These are phyloP conservation scores for Tethya wilhelma DNA, from an alignment of 37 sponge, comb jelly and placozoan species.

Conservation along the genomic window DNA sequence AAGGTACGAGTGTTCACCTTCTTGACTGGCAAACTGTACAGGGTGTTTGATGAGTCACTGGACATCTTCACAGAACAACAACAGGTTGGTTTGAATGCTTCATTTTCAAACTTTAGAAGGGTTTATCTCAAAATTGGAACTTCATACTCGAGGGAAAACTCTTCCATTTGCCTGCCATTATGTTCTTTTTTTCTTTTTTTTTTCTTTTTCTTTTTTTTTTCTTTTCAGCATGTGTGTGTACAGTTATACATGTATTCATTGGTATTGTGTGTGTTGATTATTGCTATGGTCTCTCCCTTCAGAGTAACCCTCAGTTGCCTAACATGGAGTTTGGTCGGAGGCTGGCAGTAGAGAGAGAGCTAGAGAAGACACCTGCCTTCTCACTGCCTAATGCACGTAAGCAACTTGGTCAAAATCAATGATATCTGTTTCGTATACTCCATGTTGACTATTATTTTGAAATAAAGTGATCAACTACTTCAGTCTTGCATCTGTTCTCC, in stretches of 20 bases:
- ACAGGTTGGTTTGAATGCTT: conserved; percentile 47
- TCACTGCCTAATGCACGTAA: conserved; percentile 57
- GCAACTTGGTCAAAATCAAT: no score
- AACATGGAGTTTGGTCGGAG: conserved; percentile 95
- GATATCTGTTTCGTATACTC: no score
- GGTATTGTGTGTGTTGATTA: no score
- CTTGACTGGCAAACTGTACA: conserved; percentile 83
- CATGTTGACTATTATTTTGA: neutral
- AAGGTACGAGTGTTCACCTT: conserved; percentile 91
- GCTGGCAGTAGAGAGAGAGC: conserved; percentile 87
- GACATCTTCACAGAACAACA: conserved; percentile 75
- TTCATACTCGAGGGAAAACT: neutral
- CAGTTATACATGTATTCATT: conserved; percentile 1
- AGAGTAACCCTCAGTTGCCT: conserved; percentile 65
- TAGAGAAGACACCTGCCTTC: conserved; percentile 79
- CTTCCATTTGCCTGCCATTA: neutral
- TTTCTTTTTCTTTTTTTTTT: neutral
- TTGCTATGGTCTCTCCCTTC: neutral
- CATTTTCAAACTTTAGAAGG: neutral
- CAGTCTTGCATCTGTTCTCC: neutral
- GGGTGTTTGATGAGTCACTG: conserved; percentile 87
- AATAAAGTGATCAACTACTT: neutral
- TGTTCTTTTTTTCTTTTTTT: neutral
- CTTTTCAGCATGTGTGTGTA: neutral
- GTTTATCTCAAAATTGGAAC: neutral